Conservation (phyloP, 2,113 vertebrate genomes). For the Mystacornis crossleyi region DNA sequence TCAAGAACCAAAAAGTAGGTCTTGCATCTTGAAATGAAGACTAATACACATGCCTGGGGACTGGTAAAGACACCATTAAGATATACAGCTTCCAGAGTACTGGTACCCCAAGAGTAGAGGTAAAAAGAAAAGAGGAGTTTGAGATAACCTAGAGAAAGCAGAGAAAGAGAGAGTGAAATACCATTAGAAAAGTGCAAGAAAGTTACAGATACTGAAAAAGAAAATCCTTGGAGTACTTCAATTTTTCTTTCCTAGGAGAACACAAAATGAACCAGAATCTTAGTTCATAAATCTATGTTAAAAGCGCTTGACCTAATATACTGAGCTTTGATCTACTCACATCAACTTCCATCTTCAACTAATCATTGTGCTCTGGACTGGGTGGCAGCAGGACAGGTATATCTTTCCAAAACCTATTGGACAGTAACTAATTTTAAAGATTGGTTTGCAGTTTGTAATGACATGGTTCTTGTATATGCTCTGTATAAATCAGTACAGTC, state of each 20-base stretch:
- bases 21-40: not conserved
- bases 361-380: not conserved
- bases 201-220: not conserved
- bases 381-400: conserved; percentile 39
- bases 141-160: not conserved
- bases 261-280: not conserved
- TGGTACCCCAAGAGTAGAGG: not conserved
- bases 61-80: not conserved
- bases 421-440: conserved; percentile 63
- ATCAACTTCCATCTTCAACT: conserved; percentile 28
- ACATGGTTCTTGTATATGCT: not conserved
- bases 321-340: conserved; percentile 38
- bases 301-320: not conserved
- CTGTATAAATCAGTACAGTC: conserved; percentile 46
- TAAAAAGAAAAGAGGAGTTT: not conserved
- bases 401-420: conserved; percentile 35
- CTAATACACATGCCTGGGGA: not conserved
- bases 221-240: not conserved
- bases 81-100: not conserved
- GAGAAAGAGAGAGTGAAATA: not conserved
- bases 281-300: not conserved
- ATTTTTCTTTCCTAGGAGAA: conserved; percentile 4
- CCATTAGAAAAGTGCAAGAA: not conserved
- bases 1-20: not conserved
- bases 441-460: conserved; percentile 48